Evolutionary conservation across 2,113 vertebrate genomes (phyloP), one percentile per base, ranked within the genome.

Genomic region (Casuarius casuarius): DNA sequence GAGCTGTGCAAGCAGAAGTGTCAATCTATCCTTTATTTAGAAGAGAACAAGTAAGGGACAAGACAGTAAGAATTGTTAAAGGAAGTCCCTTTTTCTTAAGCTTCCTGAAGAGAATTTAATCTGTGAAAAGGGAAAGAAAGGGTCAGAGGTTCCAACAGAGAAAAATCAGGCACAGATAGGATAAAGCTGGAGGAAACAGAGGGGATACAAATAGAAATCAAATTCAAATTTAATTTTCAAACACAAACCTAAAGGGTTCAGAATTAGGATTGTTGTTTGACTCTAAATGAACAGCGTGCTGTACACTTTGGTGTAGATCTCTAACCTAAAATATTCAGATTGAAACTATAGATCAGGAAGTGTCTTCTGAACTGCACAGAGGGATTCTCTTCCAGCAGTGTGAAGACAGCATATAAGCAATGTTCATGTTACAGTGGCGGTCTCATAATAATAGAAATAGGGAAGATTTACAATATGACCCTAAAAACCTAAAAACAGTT

Each of bases 111-210:
- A 84, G 0, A 78, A 92, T 38, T 67, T 65, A 25, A 12, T 40
- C 25, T 79, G 29, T 79, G 71, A 91, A 94, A 85, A 94, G 77
- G 78, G 80, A 95, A 94, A 72, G 23, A 86, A 70, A 87, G 22
- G 35, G 42, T 33, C 71, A 93, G 63, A 91, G 44, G 31, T 88
- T 63, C 76, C 49, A 38, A 68, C 0, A 0, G 84, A 84, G 14
- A 82, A 63, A 79, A 73, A 90, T n/a, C 26, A 61, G 48, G 31
- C 40, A 77, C 56, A 70, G 31, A 51, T 7, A 59, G 7, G 0
- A 63, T 46, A 48, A 33, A 61, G 35, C 3, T 78, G 20, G 59
- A 68, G 18, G 38, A 89, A 66, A 70, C 6, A 28, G 22, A 89
- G 9, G 4, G 7, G 6, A 35, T 83, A n/a, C 44, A 85, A 84